Evolutionary conservation across 1,140 invertebrate species (phyloP), one percentile per base, ranked within the genome.

Genomic region (Portunus trituberculatus): DNA sequence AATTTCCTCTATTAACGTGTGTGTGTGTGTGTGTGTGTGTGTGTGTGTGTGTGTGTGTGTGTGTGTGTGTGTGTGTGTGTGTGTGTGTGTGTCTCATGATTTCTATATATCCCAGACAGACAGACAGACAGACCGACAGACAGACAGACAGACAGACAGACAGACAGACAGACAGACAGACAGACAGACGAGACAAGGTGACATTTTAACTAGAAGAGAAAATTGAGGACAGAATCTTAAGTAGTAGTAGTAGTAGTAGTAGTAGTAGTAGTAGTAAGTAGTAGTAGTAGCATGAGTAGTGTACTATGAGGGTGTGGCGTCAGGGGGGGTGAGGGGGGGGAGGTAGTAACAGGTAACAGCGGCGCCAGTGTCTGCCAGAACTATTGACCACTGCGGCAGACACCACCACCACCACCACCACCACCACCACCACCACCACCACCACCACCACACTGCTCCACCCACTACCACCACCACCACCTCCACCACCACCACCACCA

Each of bases 361-460:
- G 67, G 67, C 67, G 67, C 67, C 67, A 76, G 67, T 76, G 12
- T 25, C 67, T 76, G 20, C 67, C 67, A 76, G n/a, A 76, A 76
- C 67, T 76, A 76, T 76, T 76, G 67, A 76, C 67, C 67, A 76
- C 67, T 76, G 67, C 67, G 67, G 67, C 67, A 76, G 67, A 16
- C 67, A 76, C 67, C 67, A 76, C 67, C 59, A 76, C 59, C 59
- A 76, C 59, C 67, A 76, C 67, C 67, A 76, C 67, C 67, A 76
- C 67, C 67, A 76, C 67, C 67, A n/a, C 67, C 67, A n/a, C 67
- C 67, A 76, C 67, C n/a, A 25, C 67, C 67, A 7, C 67, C 67
- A 76, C 67, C 67, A n/a, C 67, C 67, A 76, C 67, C n/a, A 39
- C 39, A 39, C 39, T 39, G 39, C 39, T 39, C 39, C 39, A 39